Percentiles rank a stretch among this genome's conserved stretches.
Conservation (phyloP, 64 coral and sea anemone species). For the Stylophora pistillata region DNA sequence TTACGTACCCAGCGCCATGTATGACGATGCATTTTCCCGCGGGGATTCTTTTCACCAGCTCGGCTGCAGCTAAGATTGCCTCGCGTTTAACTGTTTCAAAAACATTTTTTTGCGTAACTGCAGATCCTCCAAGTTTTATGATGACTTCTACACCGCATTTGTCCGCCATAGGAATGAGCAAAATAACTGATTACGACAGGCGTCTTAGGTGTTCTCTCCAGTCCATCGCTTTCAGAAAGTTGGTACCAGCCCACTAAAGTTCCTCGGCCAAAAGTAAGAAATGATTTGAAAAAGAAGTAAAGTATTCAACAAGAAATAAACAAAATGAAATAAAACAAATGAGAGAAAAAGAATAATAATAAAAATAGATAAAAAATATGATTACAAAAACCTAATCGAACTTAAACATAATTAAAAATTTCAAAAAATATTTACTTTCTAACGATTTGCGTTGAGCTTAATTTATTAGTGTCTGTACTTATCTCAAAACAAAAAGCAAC, state of each 20-base stretch:
- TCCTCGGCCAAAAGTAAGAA: neutral
- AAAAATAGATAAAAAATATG: no score
- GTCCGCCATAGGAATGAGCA: neutral
- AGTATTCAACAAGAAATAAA: no score
- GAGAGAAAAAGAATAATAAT: no score
- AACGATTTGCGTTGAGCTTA: no score
- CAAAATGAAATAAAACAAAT: no score
- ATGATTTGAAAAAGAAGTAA: no score
- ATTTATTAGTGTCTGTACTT: no score
- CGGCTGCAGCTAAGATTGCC: conserved; percentile 69
- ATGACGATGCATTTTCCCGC: conserved; percentile 72
- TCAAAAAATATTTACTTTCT: no score
- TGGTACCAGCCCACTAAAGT: neutral
- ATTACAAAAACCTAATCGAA: no score
- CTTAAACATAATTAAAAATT: no score
- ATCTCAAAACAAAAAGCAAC: no score
- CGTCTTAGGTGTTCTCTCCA: neutral
- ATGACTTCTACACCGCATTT: conserved; percentile 48
- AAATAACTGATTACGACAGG: neutral
- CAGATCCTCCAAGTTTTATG: conserved; percentile 86
- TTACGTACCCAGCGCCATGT: conserved; percentile 78
- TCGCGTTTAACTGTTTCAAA: conserved; percentile 70
- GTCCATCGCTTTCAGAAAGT: neutral
- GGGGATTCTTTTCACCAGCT: conserved; percentile 52
- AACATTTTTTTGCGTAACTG: conserved; percentile 72